Percentiles rank a stretch among this genome's conserved stretches.
phyloP scores from a whole-genome alignment of 2,797 vertebrate genomes.

The Betta splendens region DNA sequence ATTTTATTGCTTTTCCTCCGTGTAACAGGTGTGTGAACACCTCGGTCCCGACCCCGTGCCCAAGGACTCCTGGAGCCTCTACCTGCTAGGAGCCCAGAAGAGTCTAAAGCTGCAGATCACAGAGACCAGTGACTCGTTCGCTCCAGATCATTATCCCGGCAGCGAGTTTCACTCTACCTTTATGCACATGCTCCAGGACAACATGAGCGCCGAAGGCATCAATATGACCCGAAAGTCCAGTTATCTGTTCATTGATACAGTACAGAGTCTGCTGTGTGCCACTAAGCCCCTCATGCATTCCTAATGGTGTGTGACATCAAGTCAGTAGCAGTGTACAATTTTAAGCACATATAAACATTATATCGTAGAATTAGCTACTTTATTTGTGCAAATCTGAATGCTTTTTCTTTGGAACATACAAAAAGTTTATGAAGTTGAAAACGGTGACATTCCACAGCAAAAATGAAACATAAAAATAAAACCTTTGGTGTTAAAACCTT shows the following conservation, averaged over 20 bases:
- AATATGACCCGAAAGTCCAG: constrained; percentile 50
- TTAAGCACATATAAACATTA: constrained; percentile 10
- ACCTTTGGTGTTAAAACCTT: constrained; percentile 56
- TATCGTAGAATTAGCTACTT: constrained; percentile 74
- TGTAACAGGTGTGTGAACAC: constrained; percentile 83
- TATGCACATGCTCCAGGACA: constrained; percentile 88
- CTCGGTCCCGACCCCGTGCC: constrained; percentile 30
- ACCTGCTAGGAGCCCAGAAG: constrained; percentile 83
- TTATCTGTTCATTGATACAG: constrained; percentile 74
- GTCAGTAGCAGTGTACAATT: not conserved
- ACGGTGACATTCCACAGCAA: constrained; percentile 75
- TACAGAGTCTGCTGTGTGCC: constrained; percentile 83
- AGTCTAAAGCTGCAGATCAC: constrained; percentile 81
- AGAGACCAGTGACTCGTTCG: constrained; percentile 82
- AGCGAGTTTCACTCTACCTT: constrained; percentile 91
- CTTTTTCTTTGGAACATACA: constrained; percentile 77
- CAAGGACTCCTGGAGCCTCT: constrained; percentile 77
- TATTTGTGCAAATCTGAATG: constrained; percentile 81
- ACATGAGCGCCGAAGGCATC: constrained; percentile 72
- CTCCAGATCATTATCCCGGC: constrained; percentile 74
- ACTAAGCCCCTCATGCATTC: constrained; percentile 83
- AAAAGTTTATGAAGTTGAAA: constrained; percentile 70
- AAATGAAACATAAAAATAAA: constrained; percentile 30
- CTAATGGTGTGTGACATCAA: constrained; percentile 10
- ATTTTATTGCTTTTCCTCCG: not conserved